Evolutionary conservation across 2,888 invertebrate species (phyloP).

Genomic region (Saturnia pavonia): DNA sequence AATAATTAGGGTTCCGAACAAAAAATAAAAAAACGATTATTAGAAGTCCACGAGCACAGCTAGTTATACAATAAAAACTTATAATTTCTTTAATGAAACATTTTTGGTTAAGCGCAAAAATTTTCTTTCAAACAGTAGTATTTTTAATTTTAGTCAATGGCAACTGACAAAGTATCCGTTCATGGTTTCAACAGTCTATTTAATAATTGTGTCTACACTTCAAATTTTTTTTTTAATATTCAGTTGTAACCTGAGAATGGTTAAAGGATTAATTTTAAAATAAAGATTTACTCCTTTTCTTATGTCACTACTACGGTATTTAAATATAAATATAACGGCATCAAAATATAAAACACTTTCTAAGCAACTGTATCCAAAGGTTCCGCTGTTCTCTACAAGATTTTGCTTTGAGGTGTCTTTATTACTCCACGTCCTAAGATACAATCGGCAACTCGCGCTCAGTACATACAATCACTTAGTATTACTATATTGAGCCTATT

Average conservation of each 20-base stretch:
- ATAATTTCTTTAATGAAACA: too few relatives aligned
- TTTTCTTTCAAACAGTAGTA: too few relatives aligned
- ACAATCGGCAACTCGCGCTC: slow-evolving; percentile 49
- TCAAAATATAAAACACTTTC: slow-evolving; percentile 6
- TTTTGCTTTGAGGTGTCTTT: slow-evolving; percentile 67
- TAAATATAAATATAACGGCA: neutral
- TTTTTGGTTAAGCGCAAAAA: too few relatives aligned
- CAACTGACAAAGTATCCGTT: too few relatives aligned
- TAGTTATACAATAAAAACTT: too few relatives aligned
- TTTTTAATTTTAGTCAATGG: too few relatives aligned
- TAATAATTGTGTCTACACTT: too few relatives aligned
- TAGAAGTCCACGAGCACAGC: too few relatives aligned
- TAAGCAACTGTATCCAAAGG: slow-evolving; percentile 14
- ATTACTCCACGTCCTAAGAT: slow-evolving; percentile 66
- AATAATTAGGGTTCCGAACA: too few relatives aligned
- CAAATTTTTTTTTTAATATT: too few relatives aligned
- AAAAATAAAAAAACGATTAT: too few relatives aligned
- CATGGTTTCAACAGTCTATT: too few relatives aligned
- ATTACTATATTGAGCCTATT: slow-evolving; percentile 56
- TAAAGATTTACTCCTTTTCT: neutral
- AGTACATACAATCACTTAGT: slow-evolving; percentile 56
- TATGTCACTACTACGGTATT: neutral
- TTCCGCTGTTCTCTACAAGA: slow-evolving; percentile 49
- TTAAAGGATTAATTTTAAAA: neutral
- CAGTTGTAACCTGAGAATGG: neutral